Conservation (phyloP, 2,113 vertebrate genomes). For the Gobius niger region DNA sequence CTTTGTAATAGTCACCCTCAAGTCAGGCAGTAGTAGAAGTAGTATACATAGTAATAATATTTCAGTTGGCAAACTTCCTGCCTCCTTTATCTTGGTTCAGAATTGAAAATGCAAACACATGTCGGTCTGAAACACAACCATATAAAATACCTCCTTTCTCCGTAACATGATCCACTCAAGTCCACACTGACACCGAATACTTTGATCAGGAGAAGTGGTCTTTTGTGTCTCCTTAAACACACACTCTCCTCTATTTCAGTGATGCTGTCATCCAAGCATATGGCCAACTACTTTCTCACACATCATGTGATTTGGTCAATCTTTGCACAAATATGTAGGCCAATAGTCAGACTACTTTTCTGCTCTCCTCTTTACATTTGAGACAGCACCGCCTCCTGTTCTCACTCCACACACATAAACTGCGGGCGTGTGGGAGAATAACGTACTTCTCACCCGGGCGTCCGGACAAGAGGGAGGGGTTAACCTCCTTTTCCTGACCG, state of each 20-base stretch:
- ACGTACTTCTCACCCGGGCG: neutral
- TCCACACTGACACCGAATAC: neutral
- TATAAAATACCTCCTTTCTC: neutral
- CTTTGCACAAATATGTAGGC: neutral
- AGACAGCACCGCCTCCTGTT: neutral
- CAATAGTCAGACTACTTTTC: neutral
- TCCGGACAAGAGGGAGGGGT: constrained; percentile 53
- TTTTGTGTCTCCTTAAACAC: neutral
- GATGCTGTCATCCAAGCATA: neutral
- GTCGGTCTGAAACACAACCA: neutral
- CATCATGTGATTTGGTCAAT: neutral
- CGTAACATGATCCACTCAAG: constrained; percentile 4
- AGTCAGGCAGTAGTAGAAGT: neutral
- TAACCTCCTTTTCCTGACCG: constrained; percentile 30
- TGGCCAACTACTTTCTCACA: neutral
- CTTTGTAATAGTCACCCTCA: neutral
- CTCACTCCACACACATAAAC: neutral
- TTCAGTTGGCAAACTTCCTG: neutral
- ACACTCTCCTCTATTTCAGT: neutral
- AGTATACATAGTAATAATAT: no score
- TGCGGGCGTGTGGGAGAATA: neutral
- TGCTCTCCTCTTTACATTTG: no score
- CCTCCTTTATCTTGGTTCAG: neutral
- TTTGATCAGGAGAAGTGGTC: constrained; percentile 1
- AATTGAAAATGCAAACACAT: neutral